Evolutionary conservation across 1,140 invertebrate genomes (phyloP).

Genomic region (Heliothis subflexa): DNA sequence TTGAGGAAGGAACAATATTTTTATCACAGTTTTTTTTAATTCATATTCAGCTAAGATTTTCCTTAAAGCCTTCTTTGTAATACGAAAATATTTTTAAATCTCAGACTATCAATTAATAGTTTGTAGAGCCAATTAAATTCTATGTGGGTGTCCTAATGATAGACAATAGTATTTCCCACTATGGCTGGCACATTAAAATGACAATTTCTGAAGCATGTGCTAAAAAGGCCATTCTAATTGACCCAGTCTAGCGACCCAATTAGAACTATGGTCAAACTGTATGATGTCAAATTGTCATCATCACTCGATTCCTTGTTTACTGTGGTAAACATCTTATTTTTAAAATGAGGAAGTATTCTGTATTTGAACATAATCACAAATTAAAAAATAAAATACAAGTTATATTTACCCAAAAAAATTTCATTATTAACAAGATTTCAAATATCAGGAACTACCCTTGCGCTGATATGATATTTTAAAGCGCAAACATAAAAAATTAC

Average conservation of each 20-base stretch:
- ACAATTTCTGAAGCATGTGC: conserved; percentile 48
- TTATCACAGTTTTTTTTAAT: not conserved
- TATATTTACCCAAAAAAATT: too few species aligned
- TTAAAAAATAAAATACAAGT: not conserved
- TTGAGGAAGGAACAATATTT: too few species aligned
- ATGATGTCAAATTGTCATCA: conserved; percentile 51
- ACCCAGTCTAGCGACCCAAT: conserved; percentile 75
- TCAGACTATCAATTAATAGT: not conserved
- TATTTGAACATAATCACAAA: not conserved
- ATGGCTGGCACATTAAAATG: conserved; percentile 17
- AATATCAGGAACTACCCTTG: too few species aligned
- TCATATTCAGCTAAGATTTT: not conserved
- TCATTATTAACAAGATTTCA: too few species aligned
- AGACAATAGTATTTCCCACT: not conserved
- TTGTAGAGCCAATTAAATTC: not conserved
- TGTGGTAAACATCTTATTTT: not conserved
- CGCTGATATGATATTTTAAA: too few species aligned
- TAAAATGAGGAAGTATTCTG: not conserved
- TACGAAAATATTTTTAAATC: not conserved
- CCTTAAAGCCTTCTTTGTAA: not conserved
- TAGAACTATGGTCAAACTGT: conserved; percentile 52
- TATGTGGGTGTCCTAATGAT: conserved; percentile 7
- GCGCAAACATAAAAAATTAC: too few species aligned
- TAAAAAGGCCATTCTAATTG: conserved; percentile 69
- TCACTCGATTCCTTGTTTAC: not conserved